Percentiles rank a stretch among this genome's conserved stretches.
phyloP scores from a whole-genome alignment of 1,140 invertebrate genomes.

The Zaprionus capensis region DNA sequence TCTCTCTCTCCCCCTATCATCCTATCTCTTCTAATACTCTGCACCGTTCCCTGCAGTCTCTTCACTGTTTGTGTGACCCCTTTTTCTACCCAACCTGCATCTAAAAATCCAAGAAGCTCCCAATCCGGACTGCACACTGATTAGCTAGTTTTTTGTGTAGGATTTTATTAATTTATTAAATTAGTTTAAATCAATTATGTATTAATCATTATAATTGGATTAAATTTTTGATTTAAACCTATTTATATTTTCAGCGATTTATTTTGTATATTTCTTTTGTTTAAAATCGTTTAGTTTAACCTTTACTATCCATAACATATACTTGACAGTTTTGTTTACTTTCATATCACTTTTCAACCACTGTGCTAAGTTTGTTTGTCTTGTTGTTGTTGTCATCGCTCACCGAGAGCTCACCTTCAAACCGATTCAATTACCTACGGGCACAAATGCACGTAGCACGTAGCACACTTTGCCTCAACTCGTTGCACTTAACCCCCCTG shows the following conservation, averaged over 20 bases:
- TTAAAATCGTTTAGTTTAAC: too few relatives aligned
- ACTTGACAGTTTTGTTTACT: background rate
- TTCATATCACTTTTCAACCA: background rate
- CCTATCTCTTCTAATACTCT: background rate
- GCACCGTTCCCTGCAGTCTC: background rate
- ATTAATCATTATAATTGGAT: background rate
- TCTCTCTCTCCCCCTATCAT: background rate
- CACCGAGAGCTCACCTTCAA: constrained; percentile 57
- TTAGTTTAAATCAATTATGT: too few relatives aligned
- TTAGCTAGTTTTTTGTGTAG: background rate
- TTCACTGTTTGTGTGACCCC: constrained; percentile 8
- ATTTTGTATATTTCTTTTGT: too few relatives aligned
- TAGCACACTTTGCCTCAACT: constrained; percentile 14
- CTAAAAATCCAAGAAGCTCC: constrained; percentile 46
- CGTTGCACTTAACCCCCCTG: background rate
- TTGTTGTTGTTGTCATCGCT: constrained; percentile 31
- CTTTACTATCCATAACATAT: background rate
- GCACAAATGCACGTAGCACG: constrained; percentile 37
- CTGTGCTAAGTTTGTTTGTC: constrained; percentile 9
- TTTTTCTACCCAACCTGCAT: constrained; percentile 23
- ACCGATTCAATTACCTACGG: constrained; percentile 62
- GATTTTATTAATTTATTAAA: background rate
- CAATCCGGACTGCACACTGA: constrained; percentile 13
- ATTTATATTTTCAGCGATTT: background rate
- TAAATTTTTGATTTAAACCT: background rate